Conservation (phyloP, 2,113 vertebrate genomes). For the Cyanoderma ruficeps region DNA sequence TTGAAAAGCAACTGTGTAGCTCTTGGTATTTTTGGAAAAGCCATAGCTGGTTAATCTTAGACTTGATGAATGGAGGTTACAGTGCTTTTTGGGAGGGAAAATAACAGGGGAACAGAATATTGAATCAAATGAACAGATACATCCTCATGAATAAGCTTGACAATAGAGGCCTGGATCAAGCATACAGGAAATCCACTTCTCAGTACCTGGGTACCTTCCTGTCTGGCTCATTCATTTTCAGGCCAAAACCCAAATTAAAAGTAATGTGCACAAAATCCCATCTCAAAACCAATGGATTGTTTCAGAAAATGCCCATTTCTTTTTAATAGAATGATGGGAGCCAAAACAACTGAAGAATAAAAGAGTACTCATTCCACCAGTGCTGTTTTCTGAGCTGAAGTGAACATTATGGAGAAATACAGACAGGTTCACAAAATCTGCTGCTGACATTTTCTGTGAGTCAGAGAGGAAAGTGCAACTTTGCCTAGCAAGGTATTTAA, state of each 20-base stretch:
- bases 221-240: not conserved
- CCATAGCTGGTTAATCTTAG: slow-evolving; percentile 18
- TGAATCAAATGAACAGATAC: slow-evolving; percentile 20
- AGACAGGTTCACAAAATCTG: not conserved
- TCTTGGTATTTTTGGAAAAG: slow-evolving; percentile 45
- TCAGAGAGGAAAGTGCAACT: not conserved
- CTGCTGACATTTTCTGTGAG: not conserved
- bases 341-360: not conserved
- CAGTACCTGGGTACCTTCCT: not conserved
- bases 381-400: not conserved
- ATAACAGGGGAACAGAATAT: not conserved
- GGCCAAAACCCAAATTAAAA: slow-evolving; percentile 7
- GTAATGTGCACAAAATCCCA: not conserved
- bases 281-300: not conserved
- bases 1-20: slow-evolving; percentile 29
- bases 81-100: slow-evolving; percentile 35
- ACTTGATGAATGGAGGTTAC: slow-evolving; percentile 20
- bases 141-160: slow-evolving; percentile 14
- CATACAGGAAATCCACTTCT: not conserved
- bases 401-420: not conserved
- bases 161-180: not conserved
- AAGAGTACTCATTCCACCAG: not conserved
- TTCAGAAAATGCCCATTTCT: not conserved
- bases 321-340: not conserved
- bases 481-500: not conserved